Base-by-base conservation (phyloP, 1,140 invertebrate genomes). In the Drosophila pruinosa region DNA sequence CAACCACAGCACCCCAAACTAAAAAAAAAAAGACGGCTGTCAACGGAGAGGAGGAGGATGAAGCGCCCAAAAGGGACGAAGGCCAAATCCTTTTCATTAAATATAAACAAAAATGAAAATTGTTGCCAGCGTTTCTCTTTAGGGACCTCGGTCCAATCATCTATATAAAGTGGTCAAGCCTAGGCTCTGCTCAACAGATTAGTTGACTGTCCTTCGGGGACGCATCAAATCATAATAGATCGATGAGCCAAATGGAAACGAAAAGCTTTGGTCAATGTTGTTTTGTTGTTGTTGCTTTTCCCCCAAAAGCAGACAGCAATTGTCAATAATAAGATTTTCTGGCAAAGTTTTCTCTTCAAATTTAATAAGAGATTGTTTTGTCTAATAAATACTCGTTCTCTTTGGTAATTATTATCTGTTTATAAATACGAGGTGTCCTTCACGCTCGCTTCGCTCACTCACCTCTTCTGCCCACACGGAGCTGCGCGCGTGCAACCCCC, bases 81-180 rank as follows among this genome's bases (percentile, higher is more conserved):
- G 64, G 67, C 57, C 73, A 81, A 80, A 75, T 88, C 77, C 81
- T 62, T 73, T 67, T 71, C 59, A 59, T 64, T 70, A 43, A 54
- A 71, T 68, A 54, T 50, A 62, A 39, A 58, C 39, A 45, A 63
- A 75, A 80, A 67, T 70, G 63, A 65, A 78, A 56, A 80, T 64
- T 63, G 58, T 14, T 41, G 43, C 43, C 43, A 47, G 15, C 10
- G 19, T 15, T 5, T 12, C 19, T 34, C 22, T 58, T 28, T 39
- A 48, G 38, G 43, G 31, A 34, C 31, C 38, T 36, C 17, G 45
- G 41, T 41, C 72, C 81, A 75, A 83, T 79, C 80, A 85, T 79
- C 74, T 72, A 85, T 85, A 48, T 62, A 75, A 85, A 75, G 72
- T 83, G 69, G 41, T 53, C 67, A 48, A 59, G 43, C 59, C 56